A percentile compares a stretch with the other conserved stretches of the same genome.
Conservation (phyloP, 2,113 vertebrate species). For the Hippopotamus amphibius region DNA sequence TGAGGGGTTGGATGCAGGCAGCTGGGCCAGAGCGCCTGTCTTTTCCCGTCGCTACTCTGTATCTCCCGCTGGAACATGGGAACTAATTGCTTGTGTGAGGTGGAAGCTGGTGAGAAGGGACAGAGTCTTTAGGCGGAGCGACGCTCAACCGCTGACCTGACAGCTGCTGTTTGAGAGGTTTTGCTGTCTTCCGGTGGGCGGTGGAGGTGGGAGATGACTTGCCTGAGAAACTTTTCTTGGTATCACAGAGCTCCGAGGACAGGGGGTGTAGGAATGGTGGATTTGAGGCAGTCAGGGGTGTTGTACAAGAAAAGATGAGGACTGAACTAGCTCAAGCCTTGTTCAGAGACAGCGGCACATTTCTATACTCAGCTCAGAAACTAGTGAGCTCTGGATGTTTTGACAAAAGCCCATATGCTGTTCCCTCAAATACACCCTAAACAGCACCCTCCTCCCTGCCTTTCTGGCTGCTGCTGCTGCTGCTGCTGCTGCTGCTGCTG, state of each 20-base stretch:
- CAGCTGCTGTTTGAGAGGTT: not conserved
- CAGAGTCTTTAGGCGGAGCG: not conserved
- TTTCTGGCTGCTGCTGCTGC: constrained; percentile 16
- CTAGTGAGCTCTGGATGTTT: constrained; percentile 62
- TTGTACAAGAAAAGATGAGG: not conserved
- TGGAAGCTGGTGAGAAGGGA: constrained; percentile 20
- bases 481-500: not conserved
- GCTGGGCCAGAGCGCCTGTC: constrained; percentile 35
- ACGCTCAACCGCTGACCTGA: not conserved
- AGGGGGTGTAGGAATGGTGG: not conserved
- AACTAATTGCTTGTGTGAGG: constrained; percentile 42
- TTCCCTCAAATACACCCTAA: constrained; percentile 67
- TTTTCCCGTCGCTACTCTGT: not conserved
- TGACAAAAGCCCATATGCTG: constrained; percentile 79
- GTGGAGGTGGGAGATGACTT: constrained; percentile 48
- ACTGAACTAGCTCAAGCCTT: not conserved
- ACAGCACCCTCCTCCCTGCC: constrained; percentile 61
- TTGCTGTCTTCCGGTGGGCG: constrained; percentile 11
- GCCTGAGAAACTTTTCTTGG: constrained; percentile 73
- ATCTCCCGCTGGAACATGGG: constrained; percentile 58
- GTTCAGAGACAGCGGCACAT: not conserved
- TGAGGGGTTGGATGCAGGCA: not conserved
- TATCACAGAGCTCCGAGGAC: not conserved
- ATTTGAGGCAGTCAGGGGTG: not conserved
- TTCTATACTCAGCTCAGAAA: constrained; percentile 63